Evolutionary conservation across 1,140 invertebrate genomes (phyloP), one percentile per base, ranked within the genome.

Genomic region (Nebria ingens): DNA sequence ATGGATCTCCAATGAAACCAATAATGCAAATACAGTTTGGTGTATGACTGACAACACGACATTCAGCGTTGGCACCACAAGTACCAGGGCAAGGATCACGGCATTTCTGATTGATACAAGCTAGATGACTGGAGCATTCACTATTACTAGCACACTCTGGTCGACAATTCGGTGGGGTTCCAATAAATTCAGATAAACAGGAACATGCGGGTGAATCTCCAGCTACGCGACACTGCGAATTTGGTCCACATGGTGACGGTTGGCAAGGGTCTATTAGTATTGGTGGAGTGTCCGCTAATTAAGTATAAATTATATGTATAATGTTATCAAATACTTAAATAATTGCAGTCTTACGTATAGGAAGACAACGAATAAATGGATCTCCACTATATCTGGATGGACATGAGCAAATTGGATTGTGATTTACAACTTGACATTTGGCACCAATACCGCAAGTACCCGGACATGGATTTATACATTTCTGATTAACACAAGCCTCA

Each of bases 191-290:
- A 21, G 78, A 64, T 29, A 83, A 71, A 65, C 90, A 92, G 55
- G 80, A 85, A 62, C 90, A 92, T 59, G 85, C 80, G 1, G 89
- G 84, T 2, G 82, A 85, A 63, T 91, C 87, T 56, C 86, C 85
- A 2, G 86, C 77, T n/a, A 88, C 85, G 55, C 81, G 74, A 64
- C 91, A 93, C 63, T 84, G 78, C 20, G 85, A 83, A 71, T 89
- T 90, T 45, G 77, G 76, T 21, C 89, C 89, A 68, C 90, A 93
- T n/a, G 88, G 87, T 42, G 86, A 88, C 23, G 87, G 86, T 40
- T 79, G 64, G 66, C 90, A 93, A 20, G 87, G 85, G 70, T 86
- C 80, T 62, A 74, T 67, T 25, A 71, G 67, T 11, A 59, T 75
- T 4, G 68, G 68, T 59, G 65, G 65, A 29, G 11, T 34, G 12